phyloP scores from a whole-genome alignment of 2,113 vertebrate species.

The Antechinus stuartii region DNA sequence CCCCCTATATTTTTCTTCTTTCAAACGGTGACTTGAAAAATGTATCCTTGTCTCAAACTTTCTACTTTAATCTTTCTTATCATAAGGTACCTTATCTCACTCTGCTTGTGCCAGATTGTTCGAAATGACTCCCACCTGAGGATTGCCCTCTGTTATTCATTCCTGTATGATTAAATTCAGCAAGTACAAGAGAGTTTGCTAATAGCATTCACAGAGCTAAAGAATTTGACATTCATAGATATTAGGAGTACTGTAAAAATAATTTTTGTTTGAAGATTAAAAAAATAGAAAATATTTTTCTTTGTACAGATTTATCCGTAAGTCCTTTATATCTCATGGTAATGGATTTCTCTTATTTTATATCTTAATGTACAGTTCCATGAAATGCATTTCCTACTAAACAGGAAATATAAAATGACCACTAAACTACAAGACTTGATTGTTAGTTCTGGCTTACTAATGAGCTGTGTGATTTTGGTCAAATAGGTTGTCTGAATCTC shows the following conservation, averaged over 20 bases:
- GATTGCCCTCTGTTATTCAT: conserved; percentile 14
- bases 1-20: conserved; percentile 41
- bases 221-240: conserved; percentile 24
- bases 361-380: not conserved
- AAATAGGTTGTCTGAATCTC: not conserved
- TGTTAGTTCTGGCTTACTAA: not conserved
- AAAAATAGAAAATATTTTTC: not conserved
- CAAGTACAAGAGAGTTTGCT: conserved; percentile 10
- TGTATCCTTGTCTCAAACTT: conserved; percentile 39
- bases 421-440: not conserved
- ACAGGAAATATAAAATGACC: not conserved
- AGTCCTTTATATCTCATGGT: not conserved
- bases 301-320: not conserved
- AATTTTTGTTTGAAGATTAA: not conserved
- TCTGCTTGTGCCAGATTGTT: conserved; percentile 42
- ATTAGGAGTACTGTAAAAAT: not conserved
- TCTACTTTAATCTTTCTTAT: conserved; percentile 69
- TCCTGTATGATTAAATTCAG: conserved; percentile 35
- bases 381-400: not conserved
- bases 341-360: not conserved
- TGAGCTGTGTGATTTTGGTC: not conserved
- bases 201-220: conserved; percentile 23
- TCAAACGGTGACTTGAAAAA: conserved; percentile 61
- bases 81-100: conserved; percentile 48
- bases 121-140: conserved; percentile 5